A percentile compares a stretch with the other conserved stretches of the same genome.
Evolutionary conservation across 1,140 invertebrate species (phyloP).

Genomic region (Trinorchestia longiramus): DNA sequence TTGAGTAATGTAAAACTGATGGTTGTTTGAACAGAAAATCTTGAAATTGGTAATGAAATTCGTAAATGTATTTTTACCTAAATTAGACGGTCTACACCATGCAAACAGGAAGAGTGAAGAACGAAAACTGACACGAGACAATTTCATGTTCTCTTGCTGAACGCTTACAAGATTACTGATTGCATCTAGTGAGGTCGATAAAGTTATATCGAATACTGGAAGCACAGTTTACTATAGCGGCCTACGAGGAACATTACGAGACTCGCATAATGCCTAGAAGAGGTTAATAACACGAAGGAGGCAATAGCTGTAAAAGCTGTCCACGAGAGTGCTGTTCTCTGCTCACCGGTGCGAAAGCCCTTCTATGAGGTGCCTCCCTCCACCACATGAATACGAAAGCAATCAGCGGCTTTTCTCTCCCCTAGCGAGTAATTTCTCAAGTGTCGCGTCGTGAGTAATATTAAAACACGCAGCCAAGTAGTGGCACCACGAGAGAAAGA

Average conservation of each 20-base stretch:
- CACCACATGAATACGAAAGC: conserved; percentile 48
- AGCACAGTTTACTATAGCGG: neutral
- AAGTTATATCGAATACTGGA: neutral
- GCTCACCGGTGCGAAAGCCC: conserved; percentile 8
- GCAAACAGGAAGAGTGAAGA: neutral
- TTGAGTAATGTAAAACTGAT: neutral
- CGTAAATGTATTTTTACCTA: neutral
- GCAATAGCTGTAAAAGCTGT: conserved; percentile 10
- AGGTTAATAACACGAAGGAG: neutral
- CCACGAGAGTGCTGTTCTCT: neutral
- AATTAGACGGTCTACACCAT: neutral
- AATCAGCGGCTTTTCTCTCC: conserved; percentile 53
- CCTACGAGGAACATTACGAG: neutral
- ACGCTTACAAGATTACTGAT: neutral
- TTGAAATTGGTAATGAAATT: neutral
- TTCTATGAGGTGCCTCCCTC: conserved; percentile 19
- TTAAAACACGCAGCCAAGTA: conserved; percentile 31
- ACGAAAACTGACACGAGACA: neutral
- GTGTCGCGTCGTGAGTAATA: conserved; percentile 42
- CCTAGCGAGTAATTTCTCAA: conserved; percentile 50
- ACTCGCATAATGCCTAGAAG: neutral
- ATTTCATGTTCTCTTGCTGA: neutral
- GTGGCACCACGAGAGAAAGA: neutral
- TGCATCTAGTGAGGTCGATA: neutral
- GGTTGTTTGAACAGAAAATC: neutral